Evolutionary conservation across 2,797 vertebrate genomes (phyloP).

Genomic region (Falco rusticolus): DNA sequence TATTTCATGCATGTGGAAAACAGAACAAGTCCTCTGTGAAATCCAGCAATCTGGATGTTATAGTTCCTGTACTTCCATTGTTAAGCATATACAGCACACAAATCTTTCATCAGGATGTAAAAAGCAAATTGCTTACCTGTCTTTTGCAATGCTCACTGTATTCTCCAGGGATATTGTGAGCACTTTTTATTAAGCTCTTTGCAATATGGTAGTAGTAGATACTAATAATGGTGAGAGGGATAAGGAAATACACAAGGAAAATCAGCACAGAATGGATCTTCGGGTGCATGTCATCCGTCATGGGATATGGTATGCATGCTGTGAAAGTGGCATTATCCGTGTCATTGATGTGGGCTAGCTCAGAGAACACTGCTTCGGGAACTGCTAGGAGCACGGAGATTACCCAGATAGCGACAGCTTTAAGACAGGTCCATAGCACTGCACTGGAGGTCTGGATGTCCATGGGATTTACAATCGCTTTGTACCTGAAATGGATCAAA

Average conservation of each 20-base stretch:
- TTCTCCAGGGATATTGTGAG: conserved; percentile 93
- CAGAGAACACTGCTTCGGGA: conserved; percentile 92
- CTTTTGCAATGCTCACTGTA: conserved; percentile 90
- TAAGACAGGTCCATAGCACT: conserved; percentile 89
- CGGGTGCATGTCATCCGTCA: conserved; percentile 88
- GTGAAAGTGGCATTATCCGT: conserved; percentile 85
- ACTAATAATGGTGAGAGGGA: conserved; percentile 90
- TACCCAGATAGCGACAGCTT: conserved; percentile 89
- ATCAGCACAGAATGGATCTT: conserved; percentile 93
- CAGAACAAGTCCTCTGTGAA: not conserved
- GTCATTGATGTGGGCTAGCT: conserved; percentile 82
- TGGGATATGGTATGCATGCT: conserved; percentile 91
- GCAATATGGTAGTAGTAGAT: conserved; percentile 95
- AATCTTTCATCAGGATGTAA: not conserved
- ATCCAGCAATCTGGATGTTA: not conserved
- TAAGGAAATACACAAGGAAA: conserved; percentile 94
- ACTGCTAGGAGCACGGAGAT: conserved; percentile 88
- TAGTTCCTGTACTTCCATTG: not conserved
- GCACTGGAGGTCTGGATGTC: conserved; percentile 91
- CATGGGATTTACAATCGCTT: conserved; percentile 96
- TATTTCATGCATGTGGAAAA: not conserved
- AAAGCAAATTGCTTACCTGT: conserved; percentile 81
- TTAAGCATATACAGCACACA: not conserved
- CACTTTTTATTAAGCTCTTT: conserved; percentile 89
- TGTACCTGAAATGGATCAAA: conserved; percentile 81